Percentiles rank a stretch among this genome's conserved stretches.
Conservation (phyloP, 2,888 invertebrate species). For the Ectobius pallidus region DNA sequence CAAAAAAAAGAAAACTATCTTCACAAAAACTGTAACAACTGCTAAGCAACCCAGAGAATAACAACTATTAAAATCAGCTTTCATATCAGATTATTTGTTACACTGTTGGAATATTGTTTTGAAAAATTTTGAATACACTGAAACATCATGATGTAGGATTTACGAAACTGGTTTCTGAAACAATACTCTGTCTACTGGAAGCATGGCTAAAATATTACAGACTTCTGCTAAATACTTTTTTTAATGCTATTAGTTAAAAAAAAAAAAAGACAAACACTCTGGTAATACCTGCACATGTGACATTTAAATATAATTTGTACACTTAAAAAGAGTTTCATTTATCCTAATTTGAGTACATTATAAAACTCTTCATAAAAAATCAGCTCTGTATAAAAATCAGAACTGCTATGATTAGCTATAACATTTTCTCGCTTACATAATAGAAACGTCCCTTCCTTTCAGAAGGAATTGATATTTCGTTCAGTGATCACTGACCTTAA, state of each 20-base stretch:
- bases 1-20: too few relatives aligned
- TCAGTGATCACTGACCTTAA: background rate
- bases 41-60: background rate
- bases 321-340: constrained; percentile 10
- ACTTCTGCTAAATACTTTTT: constrained; percentile 2
- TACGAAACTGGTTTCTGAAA: background rate
- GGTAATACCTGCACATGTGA: constrained; percentile 9
- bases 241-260: background rate
- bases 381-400: constrained; percentile 11
- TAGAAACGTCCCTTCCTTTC: background rate
- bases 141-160: background rate
- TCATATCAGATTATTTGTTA: background rate
- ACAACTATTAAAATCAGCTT: background rate
- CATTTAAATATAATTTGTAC: constrained; percentile 24
- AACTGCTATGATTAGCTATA: background rate
- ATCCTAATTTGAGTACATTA: constrained; percentile 17
- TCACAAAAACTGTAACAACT: background rate
- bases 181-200: background rate
- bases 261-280: background rate
- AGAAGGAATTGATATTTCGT: background rate
- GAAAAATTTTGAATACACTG: background rate
- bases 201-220: background rate
- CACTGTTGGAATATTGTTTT: background rate
- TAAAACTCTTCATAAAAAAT: constrained; percentile 28
- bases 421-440: background rate